These are phyloP conservation scores for Cygnus olor DNA, from an alignment of 2,797 vertebrate species.

Conservation along the genomic window DNA sequence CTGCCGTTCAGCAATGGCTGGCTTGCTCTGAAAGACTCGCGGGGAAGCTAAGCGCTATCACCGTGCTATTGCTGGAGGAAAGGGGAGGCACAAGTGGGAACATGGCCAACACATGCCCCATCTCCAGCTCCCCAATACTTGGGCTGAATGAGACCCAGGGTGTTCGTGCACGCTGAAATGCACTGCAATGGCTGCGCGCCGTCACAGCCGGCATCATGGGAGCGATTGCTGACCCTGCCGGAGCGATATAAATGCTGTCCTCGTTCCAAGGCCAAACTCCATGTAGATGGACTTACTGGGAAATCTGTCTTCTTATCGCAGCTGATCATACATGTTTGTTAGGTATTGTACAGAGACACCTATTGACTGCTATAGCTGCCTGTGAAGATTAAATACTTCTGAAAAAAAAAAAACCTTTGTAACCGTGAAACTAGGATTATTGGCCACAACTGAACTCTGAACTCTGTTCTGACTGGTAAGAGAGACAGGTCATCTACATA, in stretches of 20 bases:
- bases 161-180: not conserved
- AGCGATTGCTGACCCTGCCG: not conserved
- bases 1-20: no score
- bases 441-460: not conserved
- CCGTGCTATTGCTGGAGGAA: no score
- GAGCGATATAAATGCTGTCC: no score
- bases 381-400: not conserved
- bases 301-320: not conserved
- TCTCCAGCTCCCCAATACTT: not conserved
- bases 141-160: not conserved
- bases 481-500: not conserved
- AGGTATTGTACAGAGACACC: not conserved
- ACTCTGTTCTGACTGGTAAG: not conserved
- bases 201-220: not conserved
- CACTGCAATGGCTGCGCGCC: not conserved
- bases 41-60: no score
- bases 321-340: rapidly evolving
- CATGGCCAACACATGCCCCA: not conserved
- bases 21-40: no score
- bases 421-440: not conserved
- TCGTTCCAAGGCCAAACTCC: not conserved
- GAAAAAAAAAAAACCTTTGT: not conserved
- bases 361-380: not conserved
- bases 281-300: not conserved
- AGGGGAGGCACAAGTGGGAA: no score